Base-by-base conservation (phyloP, 1,140 invertebrate species). In the Dreissena polymorpha region DNA sequence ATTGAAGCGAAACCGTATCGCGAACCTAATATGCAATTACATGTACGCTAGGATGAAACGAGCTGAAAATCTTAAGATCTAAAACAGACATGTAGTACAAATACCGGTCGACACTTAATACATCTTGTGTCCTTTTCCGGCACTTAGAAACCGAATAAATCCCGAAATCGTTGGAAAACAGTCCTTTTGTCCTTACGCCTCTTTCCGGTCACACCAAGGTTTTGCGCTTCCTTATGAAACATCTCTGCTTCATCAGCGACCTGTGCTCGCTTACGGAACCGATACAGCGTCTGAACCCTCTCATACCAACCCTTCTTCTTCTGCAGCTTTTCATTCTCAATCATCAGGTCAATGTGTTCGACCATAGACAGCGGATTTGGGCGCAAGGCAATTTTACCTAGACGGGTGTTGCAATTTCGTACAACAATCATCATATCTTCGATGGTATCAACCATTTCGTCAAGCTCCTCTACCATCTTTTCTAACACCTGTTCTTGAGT, bases 331-430 rank as follows among this genome's bases (percentile, higher is more conserved):
- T 76, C 73, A 29, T 14, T 21, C 18, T 76, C 51, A 16, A 76
- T 76, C 13, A 76, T 25, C 2, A 63, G n/a, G 6, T 76, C 73
- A 29, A 76, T 76, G 21, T 76, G 60, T 63, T 76, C 57, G 6
- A 77, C 75, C 27, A 39, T 23, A 0, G 18, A 23, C 0, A 77
- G 63, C 39, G 73, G 57, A 13, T 76, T 60, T 39, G 53, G 57
- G 18, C 29, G n/a, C 0, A 76, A 16, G 10, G 75, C 75, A 50
- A 68, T 69, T 68, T 78, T 18, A 23, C 60, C 51, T 53, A 78
- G 21, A 13, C 18, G n/a, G 27, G 29, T 78, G 16, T 68, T 78
- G 50, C 75, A 78, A 25, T 69, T n/a, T 25, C 55, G 39, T 18
- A 79, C 53, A 14, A 13, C 10, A 12, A 51, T 49, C 39, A 78